Base-by-base conservation (phyloP, 2,797 vertebrate species). In the Eulemur rubriventer region DNA sequence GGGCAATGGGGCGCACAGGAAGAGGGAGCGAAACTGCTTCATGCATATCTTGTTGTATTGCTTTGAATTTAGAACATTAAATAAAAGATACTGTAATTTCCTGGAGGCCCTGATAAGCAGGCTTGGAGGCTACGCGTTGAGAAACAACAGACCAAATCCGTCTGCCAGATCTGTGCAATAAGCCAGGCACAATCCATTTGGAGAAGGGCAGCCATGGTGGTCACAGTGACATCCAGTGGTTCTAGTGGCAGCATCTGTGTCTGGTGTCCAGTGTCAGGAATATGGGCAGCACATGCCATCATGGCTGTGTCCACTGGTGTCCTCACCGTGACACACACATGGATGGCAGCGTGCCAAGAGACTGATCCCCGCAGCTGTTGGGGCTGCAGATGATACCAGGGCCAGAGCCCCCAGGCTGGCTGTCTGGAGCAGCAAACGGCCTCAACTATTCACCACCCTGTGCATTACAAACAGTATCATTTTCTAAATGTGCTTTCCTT, bases 401-500 rank as follows among this genome's bases (percentile, higher is more conserved):
- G 7, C 26, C 41, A 20, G 80, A 82, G 43, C 6, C 73, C 7
- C 38, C 43, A 55, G 41, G 14, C 18, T 78, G n/a, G 22, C 33
- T 30, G 43, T 11, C 7, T 26, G 9, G 7, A 67, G 48, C 13
- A 85, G 20, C 28, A 30, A 67, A 75, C 30, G 55, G 28, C 33
- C 13, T 76, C 38, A 43, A 22, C n/a, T 69, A 1, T 33, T 46
- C 52, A 7, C 46, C 16, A 7, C 2, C 7, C 63, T 61, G n/a
- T 84, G 55, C 13, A 14, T 38, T 24, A 43, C 30, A 67, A 84
- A 35, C 18, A 52, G 61, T 50, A 28, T 67, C 48, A n/a, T 72
- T 93, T 94, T 84, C 52, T 46, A 63, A 30, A 28, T 38, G 41
- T 6, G 67, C 26, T 93, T 73, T 46, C 46, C 55, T 95, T 73